A percentile compares a stretch with the other conserved stretches of the same genome.
These are phyloP conservation scores for Marasmarcha lunaedactyla DNA, from an alignment of 2,888 invertebrate species.

Conservation along the genomic window DNA sequence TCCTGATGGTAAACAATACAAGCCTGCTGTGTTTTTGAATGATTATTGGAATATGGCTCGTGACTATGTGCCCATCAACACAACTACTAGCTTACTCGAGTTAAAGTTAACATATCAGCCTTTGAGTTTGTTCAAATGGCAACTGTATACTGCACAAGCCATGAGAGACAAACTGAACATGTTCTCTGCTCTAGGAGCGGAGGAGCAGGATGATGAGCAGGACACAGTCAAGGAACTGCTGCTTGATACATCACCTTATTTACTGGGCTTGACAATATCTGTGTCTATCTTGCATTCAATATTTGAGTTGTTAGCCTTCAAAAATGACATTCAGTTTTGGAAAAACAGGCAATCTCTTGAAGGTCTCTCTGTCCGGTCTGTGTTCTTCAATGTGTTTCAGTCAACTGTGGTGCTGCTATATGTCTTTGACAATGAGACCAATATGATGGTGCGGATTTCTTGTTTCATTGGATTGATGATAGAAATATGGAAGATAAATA, in stretches of 20 bases:
- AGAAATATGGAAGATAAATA: slow-evolving; percentile 99
- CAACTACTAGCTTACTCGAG: slow-evolving; percentile 79
- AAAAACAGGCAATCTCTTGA: slow-evolving; percentile 96
- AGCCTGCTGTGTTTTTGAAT: slow-evolving; percentile 94
- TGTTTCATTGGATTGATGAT: slow-evolving; percentile 95
- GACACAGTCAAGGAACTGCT: slow-evolving; percentile 94
- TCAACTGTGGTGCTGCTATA: slow-evolving; percentile 95
- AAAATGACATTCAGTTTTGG: slow-evolving; percentile 99
- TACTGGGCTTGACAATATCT: slow-evolving; percentile 89
- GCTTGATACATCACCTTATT: slow-evolving; percentile 95
- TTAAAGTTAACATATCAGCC: slow-evolving; percentile 87
- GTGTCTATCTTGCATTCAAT: slow-evolving; percentile 96
- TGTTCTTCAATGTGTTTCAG: slow-evolving; percentile 98
- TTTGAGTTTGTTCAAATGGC: slow-evolving; percentile 96
- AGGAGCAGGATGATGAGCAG: slow-evolving; percentile 89
- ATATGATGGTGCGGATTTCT: slow-evolving; percentile 93
- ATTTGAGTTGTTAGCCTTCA: slow-evolving; percentile 98
- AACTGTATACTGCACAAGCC: slow-evolving; percentile 95
- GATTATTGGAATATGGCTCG: slow-evolving; percentile 99
- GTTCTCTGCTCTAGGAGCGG: slow-evolving; percentile 72
- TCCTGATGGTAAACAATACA: slow-evolving; percentile 87
- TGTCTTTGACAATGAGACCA: slow-evolving; percentile 98
- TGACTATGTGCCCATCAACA: slow-evolving; percentile 93
- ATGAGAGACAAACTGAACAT: slow-evolving; percentile 90
- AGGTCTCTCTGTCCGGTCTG: slow-evolving; percentile 96